Percentiles rank a stretch among this genome's conserved stretches.
Conservation (phyloP, 2,888 invertebrate genomes). For the Meloe dianella region DNA sequence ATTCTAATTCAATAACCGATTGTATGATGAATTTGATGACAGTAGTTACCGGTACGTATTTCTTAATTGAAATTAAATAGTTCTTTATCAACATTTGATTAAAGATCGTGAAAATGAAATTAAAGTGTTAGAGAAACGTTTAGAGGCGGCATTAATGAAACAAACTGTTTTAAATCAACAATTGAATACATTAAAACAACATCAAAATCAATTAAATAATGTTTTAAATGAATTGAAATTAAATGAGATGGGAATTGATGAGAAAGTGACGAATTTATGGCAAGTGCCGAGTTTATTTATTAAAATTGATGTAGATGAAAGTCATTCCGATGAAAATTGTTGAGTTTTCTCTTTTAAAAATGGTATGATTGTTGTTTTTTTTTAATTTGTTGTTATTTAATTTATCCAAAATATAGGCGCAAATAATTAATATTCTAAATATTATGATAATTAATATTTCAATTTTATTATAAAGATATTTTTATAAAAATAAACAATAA, state of each 20-base stretch:
- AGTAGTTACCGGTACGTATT: constrained; percentile 15
- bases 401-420: background rate
- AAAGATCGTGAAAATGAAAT: constrained; percentile 58
- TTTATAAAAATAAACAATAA: background rate
- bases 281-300: constrained; percentile 58
- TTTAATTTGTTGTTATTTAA: constrained; percentile 2
- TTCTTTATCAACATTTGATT: constrained; percentile 34
- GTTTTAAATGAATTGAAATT: constrained; percentile 50
- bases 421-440: background rate
- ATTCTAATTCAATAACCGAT: constrained; percentile 19
- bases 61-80: constrained; percentile 13
- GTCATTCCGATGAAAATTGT: constrained; percentile 29
- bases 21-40: constrained; percentile 20
- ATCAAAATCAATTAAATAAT: constrained; percentile 51
- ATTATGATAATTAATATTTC: background rate
- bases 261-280: constrained; percentile 53
- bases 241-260: constrained; percentile 52
- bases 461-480: background rate
- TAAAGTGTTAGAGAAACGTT: constrained; percentile 48
- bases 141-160: constrained; percentile 50
- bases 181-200: constrained; percentile 50
- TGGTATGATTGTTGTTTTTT: background rate
- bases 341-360: background rate
- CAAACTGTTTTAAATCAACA: constrained; percentile 53
- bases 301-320: constrained; percentile 44